A percentile compares a stretch with the other conserved stretches of the same genome.
phyloP scores from a whole-genome alignment of 1,140 invertebrate genomes.

The Aplysia californica region DNA sequence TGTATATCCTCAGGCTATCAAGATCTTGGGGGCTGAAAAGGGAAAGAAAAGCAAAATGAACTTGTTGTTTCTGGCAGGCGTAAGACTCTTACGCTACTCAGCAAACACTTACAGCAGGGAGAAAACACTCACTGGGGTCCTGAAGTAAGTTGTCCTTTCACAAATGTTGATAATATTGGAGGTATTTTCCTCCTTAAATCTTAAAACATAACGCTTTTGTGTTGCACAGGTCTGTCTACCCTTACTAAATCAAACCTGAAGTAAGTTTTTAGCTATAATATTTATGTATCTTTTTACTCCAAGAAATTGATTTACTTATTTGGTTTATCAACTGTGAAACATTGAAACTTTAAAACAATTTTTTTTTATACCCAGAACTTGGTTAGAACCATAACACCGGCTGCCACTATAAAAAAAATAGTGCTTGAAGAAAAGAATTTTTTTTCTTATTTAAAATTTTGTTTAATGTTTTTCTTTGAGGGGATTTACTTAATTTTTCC shows the following conservation, averaged over 20 bases:
- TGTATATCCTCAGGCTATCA: constrained; percentile 72
- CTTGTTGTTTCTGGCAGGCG: constrained; percentile 79
- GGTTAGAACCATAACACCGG: neutral
- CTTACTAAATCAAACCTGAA: no score
- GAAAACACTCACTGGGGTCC: constrained; percentile 74
- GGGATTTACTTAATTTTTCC: no score
- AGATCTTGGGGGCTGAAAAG: constrained; percentile 77
- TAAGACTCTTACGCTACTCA: constrained; percentile 74
- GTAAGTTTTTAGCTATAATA: neutral
- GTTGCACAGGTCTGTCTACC: no score
- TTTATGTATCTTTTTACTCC: neutral
- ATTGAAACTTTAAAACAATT: neutral
- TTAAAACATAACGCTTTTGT: no score
- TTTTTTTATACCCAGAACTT: neutral
- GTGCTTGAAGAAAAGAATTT: no score
- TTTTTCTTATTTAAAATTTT: no score
- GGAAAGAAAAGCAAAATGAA: constrained; percentile 81
- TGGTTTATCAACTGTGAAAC: neutral
- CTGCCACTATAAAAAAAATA: no score
- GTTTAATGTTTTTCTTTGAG: no score
- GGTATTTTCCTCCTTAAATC: neutral
- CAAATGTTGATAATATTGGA: neutral
- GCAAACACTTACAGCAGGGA: constrained; percentile 75
- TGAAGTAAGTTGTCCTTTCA: constrained; percentile 73
- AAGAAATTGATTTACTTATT: neutral